Base-by-base conservation (phyloP, 2,797 vertebrate species). In the Myotis pilosus region DNA sequence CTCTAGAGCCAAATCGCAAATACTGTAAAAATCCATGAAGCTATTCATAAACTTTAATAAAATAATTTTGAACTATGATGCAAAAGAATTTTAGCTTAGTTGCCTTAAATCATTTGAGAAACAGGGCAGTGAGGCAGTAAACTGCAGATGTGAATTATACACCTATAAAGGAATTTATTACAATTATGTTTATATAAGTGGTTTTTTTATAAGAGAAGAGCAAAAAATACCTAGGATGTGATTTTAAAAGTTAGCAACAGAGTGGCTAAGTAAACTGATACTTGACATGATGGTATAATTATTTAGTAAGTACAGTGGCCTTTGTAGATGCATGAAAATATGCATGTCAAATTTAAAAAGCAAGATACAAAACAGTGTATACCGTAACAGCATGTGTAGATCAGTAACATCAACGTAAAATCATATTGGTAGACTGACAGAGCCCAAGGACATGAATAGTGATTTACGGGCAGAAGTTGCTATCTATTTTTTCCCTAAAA, bases 191-290 rank as follows among this genome's bases (percentile, higher is more conserved):
- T 83, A 33, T 75, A 28, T 64, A 76, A 44, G 33, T 75, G 5
- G 20, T 25, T 88, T 53, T 89, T 81, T 36, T 36, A 1, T 96
- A 92, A 75, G 5, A 93, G 9, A 38, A 92, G 91, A 86, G 47
- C 28, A 86, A 85, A 89, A 93, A 84, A 68, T 72, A 76, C 81
- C 15, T 85, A 12, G 47, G 36, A 53, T 4, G n/a, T 66, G 49
- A 94, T 81, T 95, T 91, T 15, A 93, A 94, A 96, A 91, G 36
- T 20, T 79, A 80, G 28, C 71, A 88, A 72, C 0, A 89, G 41
- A 64, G 51, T 86, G 16, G 23, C 51, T 96, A 91, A 94, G 72
- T 94, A 92, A 96, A 89, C 25, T 72, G 10, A 47, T 64, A 91
- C n/a, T 91, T 51, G 49, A 64, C 23, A 47, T 85, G 87, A 81